Percentiles rank a stretch among this genome's conserved stretches.
Conservation (phyloP, 2,888 invertebrate genomes). For the Entomobrya proxima region DNA sequence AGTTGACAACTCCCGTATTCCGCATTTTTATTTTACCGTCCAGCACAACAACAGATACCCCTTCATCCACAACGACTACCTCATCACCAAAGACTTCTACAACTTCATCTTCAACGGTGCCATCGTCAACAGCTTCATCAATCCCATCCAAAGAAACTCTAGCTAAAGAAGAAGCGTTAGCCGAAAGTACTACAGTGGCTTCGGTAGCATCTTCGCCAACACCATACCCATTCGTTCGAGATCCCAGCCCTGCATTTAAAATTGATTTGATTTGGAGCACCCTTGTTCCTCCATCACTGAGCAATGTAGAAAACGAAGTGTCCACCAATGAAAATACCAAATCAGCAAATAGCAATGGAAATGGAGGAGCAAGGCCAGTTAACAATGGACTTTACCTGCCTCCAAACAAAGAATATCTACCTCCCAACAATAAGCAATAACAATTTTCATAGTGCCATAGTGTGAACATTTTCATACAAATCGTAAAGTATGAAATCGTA, state of each 20-base stretch:
- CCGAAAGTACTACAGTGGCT: background rate
- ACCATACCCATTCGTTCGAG: background rate
- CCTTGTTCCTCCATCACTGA: background rate
- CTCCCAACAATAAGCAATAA: conserved; percentile 29
- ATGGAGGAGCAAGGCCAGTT: background rate
- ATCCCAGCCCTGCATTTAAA: background rate
- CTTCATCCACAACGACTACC: background rate
- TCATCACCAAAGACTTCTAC: no score
- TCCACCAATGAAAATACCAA: background rate
- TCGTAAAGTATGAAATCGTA: no score
- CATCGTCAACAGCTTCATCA: background rate
- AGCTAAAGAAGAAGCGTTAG: background rate
- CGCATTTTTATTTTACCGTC: conserved; percentile 32
- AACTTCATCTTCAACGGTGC: conserved; percentile 3
- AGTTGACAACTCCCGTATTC: conserved; percentile 2
- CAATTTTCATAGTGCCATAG: no score
- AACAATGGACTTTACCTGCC: no score
- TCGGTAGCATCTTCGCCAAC: background rate
- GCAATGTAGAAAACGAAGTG: background rate
- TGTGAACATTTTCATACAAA: no score
- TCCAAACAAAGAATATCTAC: conserved; percentile 19
- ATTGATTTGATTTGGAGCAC: conserved; percentile 2
- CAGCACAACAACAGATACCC: background rate
- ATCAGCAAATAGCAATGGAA: background rate
- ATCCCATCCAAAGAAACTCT: background rate